Evolutionary conservation across 2,113 vertebrate genomes (phyloP), one percentile per base, ranked within the genome.

Genomic region (Morone saxatilis): DNA sequence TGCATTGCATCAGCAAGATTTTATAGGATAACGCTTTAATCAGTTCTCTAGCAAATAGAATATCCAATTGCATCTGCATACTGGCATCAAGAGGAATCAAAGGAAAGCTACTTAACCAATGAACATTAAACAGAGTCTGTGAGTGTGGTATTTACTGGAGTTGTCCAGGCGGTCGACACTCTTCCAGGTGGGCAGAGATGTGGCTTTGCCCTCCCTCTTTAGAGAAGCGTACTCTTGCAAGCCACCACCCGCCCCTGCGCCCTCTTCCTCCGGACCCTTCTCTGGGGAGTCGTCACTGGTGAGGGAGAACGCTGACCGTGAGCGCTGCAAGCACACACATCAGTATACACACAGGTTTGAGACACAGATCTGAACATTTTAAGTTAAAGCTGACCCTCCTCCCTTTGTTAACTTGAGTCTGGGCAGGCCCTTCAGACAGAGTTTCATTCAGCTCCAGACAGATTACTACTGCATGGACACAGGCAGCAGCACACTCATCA

Each of bases 101-200:
- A 72, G 6, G 7, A 78, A 41, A n/a, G 12, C 50, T 54, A 31
- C 8, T 22, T 3, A 20, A 17, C 6, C 31, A 20, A 53, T 36
- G 43, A n/a, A 45, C 72, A 51, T 45, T 48, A 61, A 51, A 48
- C 43, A n/a, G 45, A 66, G 40, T 62, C 3, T 73, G 13, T 20
- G 31, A 51, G 54, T 48, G 72, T 16, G 54, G 40, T 72, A 87
- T 86, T 96, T 96, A 99, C 97, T 95, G 93, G 97, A 95, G 92
- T 97, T 96, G 61, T 97, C 96, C 94, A 98, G 94, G 25, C 95
- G 94, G 86, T 97, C 97, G 78, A 96, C 77, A 31, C 97, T 97
- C 90, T 95, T 97, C 97, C 97, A 98, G 94, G 90, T 95, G 66
- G 97, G 96, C 66, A 97, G 86, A 0, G 93, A 93, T 3, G 95